These are phyloP conservation scores for Rhopalosiphum nymphaeae DNA, from an alignment of 2,888 invertebrate species.

Conservation along the genomic window DNA sequence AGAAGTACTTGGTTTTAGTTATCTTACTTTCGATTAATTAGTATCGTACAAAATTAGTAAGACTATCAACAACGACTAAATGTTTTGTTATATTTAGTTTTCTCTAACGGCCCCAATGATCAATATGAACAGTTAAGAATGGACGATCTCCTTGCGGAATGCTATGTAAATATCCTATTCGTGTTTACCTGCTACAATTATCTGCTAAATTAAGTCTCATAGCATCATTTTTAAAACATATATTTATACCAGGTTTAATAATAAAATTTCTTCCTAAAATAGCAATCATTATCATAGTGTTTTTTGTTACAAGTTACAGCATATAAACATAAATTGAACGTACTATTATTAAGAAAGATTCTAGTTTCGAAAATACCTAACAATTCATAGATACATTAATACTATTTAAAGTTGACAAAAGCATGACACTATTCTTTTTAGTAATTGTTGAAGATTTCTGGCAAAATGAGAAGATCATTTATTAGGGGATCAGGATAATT, in stretches of 20 bases:
- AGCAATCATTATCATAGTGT: not conserved
- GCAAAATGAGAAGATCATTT: too few relatives aligned
- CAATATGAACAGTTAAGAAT: not conserved
- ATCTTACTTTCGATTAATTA: not conserved
- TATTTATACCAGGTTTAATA: not conserved
- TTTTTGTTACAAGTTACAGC: too few relatives aligned
- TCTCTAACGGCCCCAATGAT: slow-evolving; percentile 1
- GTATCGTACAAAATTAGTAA: not conserved
- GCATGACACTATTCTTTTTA: too few relatives aligned
- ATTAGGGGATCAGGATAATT: too few relatives aligned
- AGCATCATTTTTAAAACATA: not conserved
- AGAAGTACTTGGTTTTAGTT: not conserved
- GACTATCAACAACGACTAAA: not conserved
- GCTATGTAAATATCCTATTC: not conserved
- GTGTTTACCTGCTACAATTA: not conserved
- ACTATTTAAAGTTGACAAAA: too few relatives aligned
- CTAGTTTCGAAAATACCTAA: too few relatives aligned
- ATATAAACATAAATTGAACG: too few relatives aligned
- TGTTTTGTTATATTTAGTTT: not conserved
- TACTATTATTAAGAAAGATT: too few relatives aligned
- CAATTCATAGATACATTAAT: too few relatives aligned
- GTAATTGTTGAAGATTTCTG: too few relatives aligned
- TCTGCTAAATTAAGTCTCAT: not conserved
- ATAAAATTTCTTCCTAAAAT: not conserved
- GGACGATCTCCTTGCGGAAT: not conserved